These are phyloP conservation scores for Anas flavirostris DNA, from an alignment of 2,797 vertebrate genomes.

Conservation along the genomic window DNA sequence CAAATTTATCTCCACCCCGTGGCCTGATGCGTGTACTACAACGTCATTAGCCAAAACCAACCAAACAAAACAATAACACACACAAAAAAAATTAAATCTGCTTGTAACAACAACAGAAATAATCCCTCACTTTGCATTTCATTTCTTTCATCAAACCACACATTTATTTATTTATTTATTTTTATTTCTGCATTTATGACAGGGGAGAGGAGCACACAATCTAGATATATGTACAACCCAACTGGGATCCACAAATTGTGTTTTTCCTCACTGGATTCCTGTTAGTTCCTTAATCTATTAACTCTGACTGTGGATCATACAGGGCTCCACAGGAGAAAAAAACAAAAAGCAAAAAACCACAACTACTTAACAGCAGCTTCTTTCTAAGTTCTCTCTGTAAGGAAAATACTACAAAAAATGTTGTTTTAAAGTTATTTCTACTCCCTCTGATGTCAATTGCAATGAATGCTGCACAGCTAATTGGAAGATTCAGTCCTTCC, in stretches of 20 bases:
- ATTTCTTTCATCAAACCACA: neutral
- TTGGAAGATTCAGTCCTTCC: neutral
- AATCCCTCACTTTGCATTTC: neutral
- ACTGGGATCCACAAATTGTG: neutral
- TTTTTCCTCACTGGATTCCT: neutral
- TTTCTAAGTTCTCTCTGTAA: neutral
- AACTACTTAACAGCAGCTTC: neutral
- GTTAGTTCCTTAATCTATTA: neutral
- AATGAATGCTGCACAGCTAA: neutral
- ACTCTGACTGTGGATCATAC: neutral
- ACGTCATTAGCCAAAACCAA: no score
- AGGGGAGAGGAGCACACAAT: neutral
- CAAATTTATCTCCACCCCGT: neutral
- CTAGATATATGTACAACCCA: neutral
- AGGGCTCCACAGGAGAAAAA: neutral
- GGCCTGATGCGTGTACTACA: neutral
- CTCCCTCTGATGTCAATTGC: neutral
- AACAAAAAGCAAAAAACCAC: no score
- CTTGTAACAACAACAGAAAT: no score
- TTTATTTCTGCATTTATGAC: neutral
- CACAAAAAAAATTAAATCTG: neutral
- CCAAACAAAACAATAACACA: neutral
- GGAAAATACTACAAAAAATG: neutral
- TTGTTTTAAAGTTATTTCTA: neutral
- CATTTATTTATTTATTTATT: no score